Percentiles rank a stretch among this genome's conserved stretches.
Conservation (phyloP, 2,888 invertebrate genomes). For the Drosophila quasianomalipes region DNA sequence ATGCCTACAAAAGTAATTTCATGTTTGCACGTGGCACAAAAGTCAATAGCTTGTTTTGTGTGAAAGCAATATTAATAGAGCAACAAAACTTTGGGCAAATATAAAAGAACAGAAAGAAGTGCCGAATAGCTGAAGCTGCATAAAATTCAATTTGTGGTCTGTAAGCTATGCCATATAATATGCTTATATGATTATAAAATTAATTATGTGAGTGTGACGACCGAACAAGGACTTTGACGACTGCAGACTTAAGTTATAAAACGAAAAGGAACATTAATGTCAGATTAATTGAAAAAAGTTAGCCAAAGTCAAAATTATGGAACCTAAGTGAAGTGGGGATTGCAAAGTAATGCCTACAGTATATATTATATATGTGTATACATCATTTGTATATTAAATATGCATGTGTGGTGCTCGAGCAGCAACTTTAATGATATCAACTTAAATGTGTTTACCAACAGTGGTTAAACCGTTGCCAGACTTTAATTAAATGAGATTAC, state of each 20-base stretch:
- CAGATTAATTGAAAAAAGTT: not conserved
- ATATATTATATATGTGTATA: not conserved
- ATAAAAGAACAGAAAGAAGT: not conserved
- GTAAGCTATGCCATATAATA: not conserved
- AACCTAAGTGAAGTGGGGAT: not conserved
- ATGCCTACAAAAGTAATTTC: slow-evolving; percentile 33
- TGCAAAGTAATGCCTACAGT: slow-evolving; percentile 1
- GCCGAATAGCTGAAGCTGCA: not conserved
- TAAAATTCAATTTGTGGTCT: not conserved
- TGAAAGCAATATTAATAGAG: slow-evolving; percentile 15
- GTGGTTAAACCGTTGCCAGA: slow-evolving; percentile 5
- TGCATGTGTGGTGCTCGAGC: slow-evolving; percentile 6
- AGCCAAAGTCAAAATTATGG: not conserved
- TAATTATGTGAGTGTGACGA: not conserved
- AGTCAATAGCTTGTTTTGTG: slow-evolving; percentile 37
- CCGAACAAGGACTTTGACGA: not conserved
- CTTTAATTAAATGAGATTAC: not conserved
- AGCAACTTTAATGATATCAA: slow-evolving; percentile 2
- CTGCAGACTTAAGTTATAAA: not conserved
- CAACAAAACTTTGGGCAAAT: not conserved
- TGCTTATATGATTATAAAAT: not conserved
- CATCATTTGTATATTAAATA: slow-evolving; percentile 21
- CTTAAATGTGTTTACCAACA: slow-evolving; percentile 1
- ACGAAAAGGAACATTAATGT: not conserved
- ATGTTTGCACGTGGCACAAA: slow-evolving; percentile 39